phyloP scores from a whole-genome alignment of 1,140 invertebrate genomes.

The Euura saliciscinereae region DNA sequence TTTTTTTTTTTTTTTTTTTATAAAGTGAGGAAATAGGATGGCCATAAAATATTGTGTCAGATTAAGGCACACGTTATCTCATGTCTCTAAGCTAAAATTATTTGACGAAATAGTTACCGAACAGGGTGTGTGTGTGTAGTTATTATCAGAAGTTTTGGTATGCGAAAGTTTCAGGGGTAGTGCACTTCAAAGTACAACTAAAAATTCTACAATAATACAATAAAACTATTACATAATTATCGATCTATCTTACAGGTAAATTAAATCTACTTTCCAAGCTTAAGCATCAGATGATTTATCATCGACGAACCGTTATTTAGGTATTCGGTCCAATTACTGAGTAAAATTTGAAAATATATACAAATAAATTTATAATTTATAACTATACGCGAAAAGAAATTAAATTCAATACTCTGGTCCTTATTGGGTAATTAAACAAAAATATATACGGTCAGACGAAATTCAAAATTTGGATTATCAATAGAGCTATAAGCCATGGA shows the following conservation, averaged over 20 bases:
- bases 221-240: slow-evolving; percentile 20
- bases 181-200: slow-evolving; percentile 20
- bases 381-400: slow-evolving; percentile 24
- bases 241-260: slow-evolving; percentile 10
- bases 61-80: slow-evolving; percentile 37
- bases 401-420: slow-evolving; percentile 19
- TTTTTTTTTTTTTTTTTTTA: too few relatives aligned
- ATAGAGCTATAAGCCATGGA: slow-evolving; percentile 34
- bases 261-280: slow-evolving; percentile 9
- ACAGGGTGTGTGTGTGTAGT: slow-evolving; percentile 6
- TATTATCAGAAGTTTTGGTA: slow-evolving; percentile 10
- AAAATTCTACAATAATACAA: neutral
- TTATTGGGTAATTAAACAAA: slow-evolving; percentile 10
- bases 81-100: slow-evolving; percentile 23
- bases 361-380: slow-evolving; percentile 28
- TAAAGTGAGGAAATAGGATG: slow-evolving; percentile 9
- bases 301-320: slow-evolving; percentile 4
- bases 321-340: neutral
- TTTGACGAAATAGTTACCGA: slow-evolving; percentile 16
- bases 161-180: slow-evolving; percentile 21
- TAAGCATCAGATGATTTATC: neutral
- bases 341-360: slow-evolving; percentile 20
- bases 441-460: slow-evolving; percentile 1
- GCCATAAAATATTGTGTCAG: slow-evolving; percentile 18
- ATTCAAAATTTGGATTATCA: slow-evolving; percentile 29